Evolutionary conservation across 2,888 invertebrate species (phyloP).

Genomic region (Hipparchia semele): DNA sequence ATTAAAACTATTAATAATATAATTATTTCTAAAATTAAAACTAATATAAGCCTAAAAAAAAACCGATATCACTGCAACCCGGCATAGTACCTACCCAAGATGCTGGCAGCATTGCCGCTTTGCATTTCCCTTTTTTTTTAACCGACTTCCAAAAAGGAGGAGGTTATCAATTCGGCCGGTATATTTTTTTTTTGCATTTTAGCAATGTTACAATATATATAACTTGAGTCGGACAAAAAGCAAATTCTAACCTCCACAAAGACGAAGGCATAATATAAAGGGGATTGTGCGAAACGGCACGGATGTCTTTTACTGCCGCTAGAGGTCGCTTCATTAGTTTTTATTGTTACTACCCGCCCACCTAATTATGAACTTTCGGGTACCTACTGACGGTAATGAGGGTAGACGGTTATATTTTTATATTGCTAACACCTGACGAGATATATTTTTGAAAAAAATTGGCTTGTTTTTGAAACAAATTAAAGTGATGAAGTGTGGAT

Average conservation of each 20-base stretch:
- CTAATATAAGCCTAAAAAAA: too few relatives aligned
- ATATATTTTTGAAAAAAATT: neutral
- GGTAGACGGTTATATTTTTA: constrained; percentile 24
- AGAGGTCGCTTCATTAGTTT: constrained; percentile 64
- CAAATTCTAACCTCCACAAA: constrained; percentile 21
- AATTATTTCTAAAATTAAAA: too few relatives aligned
- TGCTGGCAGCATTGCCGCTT: too few relatives aligned
- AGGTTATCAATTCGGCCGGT: too few relatives aligned
- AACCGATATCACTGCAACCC: too few relatives aligned
- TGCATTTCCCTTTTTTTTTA: too few relatives aligned
- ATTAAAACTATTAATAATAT: too few relatives aligned
- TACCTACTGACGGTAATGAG: constrained; percentile 24
- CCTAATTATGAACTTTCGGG: constrained; percentile 59
- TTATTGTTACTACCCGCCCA: constrained; percentile 56
- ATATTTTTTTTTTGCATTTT: too few relatives aligned
- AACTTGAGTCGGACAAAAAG: neutral
- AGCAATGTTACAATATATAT: too few relatives aligned
- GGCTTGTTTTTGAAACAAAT: neutral
- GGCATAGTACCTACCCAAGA: too few relatives aligned
- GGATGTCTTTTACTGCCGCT: constrained; percentile 58
- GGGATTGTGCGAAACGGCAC: constrained; percentile 55
- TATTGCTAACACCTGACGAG: constrained; percentile 30
- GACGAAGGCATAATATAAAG: constrained; percentile 29
- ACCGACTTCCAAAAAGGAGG: too few relatives aligned
- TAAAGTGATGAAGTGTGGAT: too few relatives aligned